Evolutionary conservation across 2,888 invertebrate species (phyloP), one percentile per base, ranked within the genome.

Genomic region (Philereme transversata): DNA sequence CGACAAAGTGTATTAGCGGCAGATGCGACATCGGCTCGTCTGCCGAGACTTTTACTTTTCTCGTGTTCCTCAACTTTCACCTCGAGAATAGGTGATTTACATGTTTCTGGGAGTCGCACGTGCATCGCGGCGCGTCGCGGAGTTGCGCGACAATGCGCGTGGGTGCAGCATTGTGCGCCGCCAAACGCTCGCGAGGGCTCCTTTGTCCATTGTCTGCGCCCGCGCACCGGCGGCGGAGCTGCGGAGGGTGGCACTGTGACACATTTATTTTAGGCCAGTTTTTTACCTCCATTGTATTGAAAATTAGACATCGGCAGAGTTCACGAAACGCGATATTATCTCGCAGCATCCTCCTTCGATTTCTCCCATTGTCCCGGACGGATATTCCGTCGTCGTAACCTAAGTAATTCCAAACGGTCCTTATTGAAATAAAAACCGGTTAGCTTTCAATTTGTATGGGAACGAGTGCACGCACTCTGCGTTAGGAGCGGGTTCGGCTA

Each of bases 221-320:
- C 71, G 78, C 59, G 60, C 55, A 51, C 36, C 47, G 50, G 43
- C 52, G 46, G 40, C 40, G 40, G 60, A 22, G 22, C 22, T 22
- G 46, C 50, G 43, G 86, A 85, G 90, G 91, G 91, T 91, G 90
- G 89, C 89, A 83, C 89, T 89, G 88, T 87, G 91, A 91, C 91
- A 91, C 90, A 89, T 90, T 90, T 90, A 89, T 90, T 89, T 88
- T 86, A 82, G 86, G 85, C 85, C 79, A 86, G 83, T 89, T 90
- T 90, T 91, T 90, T 88, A 79, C 79, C 77, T 81, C 88, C 89
- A 91, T 92, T 92, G 91, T 92, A 87, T 90, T 89, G 87, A 81
- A 87, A 89, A 90, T 90, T 88, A 90, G 88, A 90, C 87, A 88
- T 86, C 84, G 87, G 80, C 82, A 76, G 84, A 87, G 89, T 88